Percentiles rank a stretch among this genome's conserved stretches.
phyloP scores from a whole-genome alignment of 2,113 vertebrate genomes.

The Pangasianodon hypophthalmus region DNA sequence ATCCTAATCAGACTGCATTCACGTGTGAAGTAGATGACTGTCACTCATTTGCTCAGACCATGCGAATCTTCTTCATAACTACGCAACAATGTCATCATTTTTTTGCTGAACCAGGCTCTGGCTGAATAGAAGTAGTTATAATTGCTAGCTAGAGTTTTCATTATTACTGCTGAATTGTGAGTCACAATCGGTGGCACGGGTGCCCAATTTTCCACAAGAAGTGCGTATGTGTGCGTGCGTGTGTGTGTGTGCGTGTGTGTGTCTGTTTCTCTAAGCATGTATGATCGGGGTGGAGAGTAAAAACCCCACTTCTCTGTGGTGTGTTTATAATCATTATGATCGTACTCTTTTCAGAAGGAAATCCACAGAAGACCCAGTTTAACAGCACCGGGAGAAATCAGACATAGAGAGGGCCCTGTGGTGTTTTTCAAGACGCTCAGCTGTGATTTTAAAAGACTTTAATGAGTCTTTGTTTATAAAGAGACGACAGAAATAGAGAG shows the following conservation, averaged over 20 bases:
- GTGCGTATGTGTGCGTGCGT: neutral
- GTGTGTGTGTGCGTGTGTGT: neutral
- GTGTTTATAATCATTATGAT: neutral
- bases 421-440: constrained; percentile 19
- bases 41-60: neutral
- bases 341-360: neutral
- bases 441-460: constrained; percentile 25
- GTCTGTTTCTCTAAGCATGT: neutral
- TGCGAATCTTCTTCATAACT: neutral
- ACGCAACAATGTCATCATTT: neutral
- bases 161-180: neutral
- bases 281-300: neutral
- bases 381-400: neutral
- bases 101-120: neutral
- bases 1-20: neutral
- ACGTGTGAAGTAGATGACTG: neutral
- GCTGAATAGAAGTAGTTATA: neutral
- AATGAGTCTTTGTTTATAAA: constrained; percentile 16
- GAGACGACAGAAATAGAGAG: neutral
- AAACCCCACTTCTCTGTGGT: neutral
- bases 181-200: neutral
- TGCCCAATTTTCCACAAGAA: neutral
- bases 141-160: neutral
- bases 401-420: neutral
- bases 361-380: constrained; percentile 5